Base-by-base conservation (phyloP, 1,140 invertebrate genomes). In the Limonius californicus region DNA sequence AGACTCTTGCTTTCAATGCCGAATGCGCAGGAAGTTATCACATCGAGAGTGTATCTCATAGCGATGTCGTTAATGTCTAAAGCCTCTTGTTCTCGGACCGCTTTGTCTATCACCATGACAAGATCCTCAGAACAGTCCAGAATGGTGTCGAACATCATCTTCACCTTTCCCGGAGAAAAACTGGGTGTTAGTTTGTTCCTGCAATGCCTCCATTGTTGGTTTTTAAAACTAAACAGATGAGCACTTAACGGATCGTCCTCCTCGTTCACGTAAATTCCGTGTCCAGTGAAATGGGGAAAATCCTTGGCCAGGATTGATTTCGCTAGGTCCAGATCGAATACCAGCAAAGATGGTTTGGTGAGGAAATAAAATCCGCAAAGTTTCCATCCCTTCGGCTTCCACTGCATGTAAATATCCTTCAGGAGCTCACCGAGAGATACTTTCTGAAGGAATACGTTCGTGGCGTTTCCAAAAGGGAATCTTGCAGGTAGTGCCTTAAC, bases 1-100 rank as follows among this genome's bases (percentile, higher is more conserved):
- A 85, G 63, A 6, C 78, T 71, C 57, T 82, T 79, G 63, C 76
- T 77, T 53, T 83, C 69, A 2, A 85, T 70, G 0, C 83, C 84
- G 68, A 85, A 86, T n/a, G n/a, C n/a, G n/a, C n/a, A n/a, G n/a
- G n/a, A n/a, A n/a, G n/a, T n/a, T n/a, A n/a, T n/a, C n/a, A n/a
- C n/a, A n/a, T n/a, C n/a, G n/a, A n/a, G n/a, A n/a, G n/a, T n/a
- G n/a, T n/a, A n/a, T n/a, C n/a, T n/a, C n/a, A n/a, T n/a, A n/a
- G n/a, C n/a, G n/a, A n/a, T n/a, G n/a, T n/a, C n/a, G n/a, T n/a
- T n/a, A 8, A 82, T 76, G 63, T 84, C 81, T 4, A 78, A 80
- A 0, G 79, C 78, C 59, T 80, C 84, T 56, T 79, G 77, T 1
- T 74, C 76, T 50, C 45, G 7, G 15, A 50, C 15, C 11, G 7